Conservation (phyloP, 2,888 invertebrate species). For the Nomada ruficornis region DNA sequence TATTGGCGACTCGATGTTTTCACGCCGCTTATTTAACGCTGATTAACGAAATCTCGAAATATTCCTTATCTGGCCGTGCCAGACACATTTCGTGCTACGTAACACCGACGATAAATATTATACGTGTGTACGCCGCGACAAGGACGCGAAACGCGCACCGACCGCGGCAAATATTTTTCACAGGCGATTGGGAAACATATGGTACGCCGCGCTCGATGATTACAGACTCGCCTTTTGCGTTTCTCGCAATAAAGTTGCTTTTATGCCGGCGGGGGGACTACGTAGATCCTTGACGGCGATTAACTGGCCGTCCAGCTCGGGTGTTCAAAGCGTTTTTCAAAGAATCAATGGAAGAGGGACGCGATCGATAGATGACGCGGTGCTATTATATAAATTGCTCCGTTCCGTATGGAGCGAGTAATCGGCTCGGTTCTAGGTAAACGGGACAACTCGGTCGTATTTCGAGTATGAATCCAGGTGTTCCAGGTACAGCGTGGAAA, state of each 20-base stretch:
- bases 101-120: slow-evolving; percentile 23
- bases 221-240: slow-evolving; percentile 1
- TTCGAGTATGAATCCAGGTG: no score
- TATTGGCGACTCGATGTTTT: slow-evolving; percentile 56
- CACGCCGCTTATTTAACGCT: slow-evolving; percentile 61
- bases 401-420: no score
- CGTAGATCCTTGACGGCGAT: no score
- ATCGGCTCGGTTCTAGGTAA: no score
- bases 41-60: slow-evolving; percentile 53
- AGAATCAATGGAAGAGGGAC: no score
- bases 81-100: slow-evolving; percentile 7
- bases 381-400: no score
- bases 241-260: neutral
- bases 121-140: neutral
- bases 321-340: no score
- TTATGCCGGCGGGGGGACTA: neutral
- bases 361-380: no score
- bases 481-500: no score
- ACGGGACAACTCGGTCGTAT: no score
- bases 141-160: slow-evolving; percentile 22
- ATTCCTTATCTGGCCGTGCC: slow-evolving; percentile 28
- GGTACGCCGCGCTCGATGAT: neutral
- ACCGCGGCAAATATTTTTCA: slow-evolving; percentile 36
- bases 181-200: slow-evolving; percentile 11
- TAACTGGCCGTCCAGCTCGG: no score